A percentile compares a stretch with the other conserved stretches of the same genome.
These are phyloP conservation scores for Masnerella sp. DNA, from an alignment of 2,888 invertebrate species.

Conservation along the genomic window DNA sequence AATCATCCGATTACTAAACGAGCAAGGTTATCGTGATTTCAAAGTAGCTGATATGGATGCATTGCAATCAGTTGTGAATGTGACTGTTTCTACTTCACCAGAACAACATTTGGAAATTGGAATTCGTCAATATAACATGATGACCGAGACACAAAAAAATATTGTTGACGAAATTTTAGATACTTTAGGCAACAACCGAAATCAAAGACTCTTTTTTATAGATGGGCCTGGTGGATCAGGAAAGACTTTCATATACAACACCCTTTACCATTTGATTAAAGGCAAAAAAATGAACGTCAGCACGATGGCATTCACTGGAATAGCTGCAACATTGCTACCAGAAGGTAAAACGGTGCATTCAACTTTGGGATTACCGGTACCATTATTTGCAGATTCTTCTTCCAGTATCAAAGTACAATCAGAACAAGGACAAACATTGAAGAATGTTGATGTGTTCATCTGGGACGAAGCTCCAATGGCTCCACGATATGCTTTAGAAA, in stretches of 20 bases:
- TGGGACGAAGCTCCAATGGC: slow-evolving; percentile 3
- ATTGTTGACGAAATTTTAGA: slow-evolving; percentile 1
- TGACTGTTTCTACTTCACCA: not conserved
- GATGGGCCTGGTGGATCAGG: no score
- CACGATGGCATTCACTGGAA: slow-evolving; percentile 12
- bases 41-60: slow-evolving; percentile 13
- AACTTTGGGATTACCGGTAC: slow-evolving; percentile 13
- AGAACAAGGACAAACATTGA: slow-evolving; percentile 43
- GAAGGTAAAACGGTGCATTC: slow-evolving; percentile 74
- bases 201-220: slow-evolving; percentile 9
- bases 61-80: slow-evolving; percentile 18
- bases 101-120: slow-evolving; percentile 24
- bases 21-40: slow-evolving; percentile 12
- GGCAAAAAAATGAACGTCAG: not conserved
- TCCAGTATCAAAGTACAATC: slow-evolving; percentile 63
- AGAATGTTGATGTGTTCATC: slow-evolving; percentile 27
- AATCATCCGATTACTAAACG: slow-evolving; percentile 6
- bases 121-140: slow-evolving; percentile 6
- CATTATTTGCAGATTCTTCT: no score
- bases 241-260: slow-evolving; percentile 10
- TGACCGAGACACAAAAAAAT: slow-evolving; percentile 1
- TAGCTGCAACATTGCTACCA: slow-evolving; percentile 63
- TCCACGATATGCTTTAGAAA: slow-evolving; percentile 13
- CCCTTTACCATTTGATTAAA: slow-evolving; percentile 3
- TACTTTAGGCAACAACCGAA: slow-evolving; percentile 2